Evolutionary conservation across 2,888 invertebrate genomes (phyloP).

Genomic region (Falcaria lacertinaria): DNA sequence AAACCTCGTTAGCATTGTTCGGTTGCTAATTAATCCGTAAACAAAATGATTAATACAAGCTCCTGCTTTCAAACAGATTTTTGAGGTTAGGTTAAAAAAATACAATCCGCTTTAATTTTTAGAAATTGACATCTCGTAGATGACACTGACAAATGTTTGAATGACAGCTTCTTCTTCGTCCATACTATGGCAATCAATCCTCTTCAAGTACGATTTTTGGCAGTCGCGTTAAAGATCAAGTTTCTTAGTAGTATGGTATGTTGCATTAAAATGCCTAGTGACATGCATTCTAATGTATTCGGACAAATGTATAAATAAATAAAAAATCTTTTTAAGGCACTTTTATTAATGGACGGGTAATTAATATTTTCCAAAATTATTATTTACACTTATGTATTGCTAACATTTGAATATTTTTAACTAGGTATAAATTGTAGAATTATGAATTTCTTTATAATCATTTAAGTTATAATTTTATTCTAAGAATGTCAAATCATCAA

Average conservation of each 20-base stretch:
- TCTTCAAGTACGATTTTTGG: no score
- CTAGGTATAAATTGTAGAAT: not conserved
- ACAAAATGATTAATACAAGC: not conserved
- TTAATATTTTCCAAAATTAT: conserved; percentile 5
- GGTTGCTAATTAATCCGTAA: not conserved
- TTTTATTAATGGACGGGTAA: conserved; percentile 51
- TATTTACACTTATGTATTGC: not conserved
- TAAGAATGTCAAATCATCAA: conserved; percentile 22
- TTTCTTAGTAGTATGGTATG: no score
- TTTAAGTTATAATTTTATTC: conserved; percentile 22
- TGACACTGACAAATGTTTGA: no score
- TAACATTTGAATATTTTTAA: not conserved
- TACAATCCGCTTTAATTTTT: no score
- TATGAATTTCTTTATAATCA: conserved; percentile 12
- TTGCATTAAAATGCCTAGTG: no score
- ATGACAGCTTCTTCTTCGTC: no score
- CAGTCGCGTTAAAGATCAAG: no score
- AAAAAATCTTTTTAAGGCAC: conserved; percentile 26
- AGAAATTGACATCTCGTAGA: no score
- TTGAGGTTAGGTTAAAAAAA: conserved; percentile 22
- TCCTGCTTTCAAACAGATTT: not conserved
- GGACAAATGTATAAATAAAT: not conserved
- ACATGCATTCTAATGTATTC: no score
- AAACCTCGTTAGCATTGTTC: conserved; percentile 36
- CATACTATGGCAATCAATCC: no score